A percentile compares a stretch with the other conserved stretches of the same genome.
Conservation (phyloP, 1,140 invertebrate species). For the Papilio xuthus region DNA sequence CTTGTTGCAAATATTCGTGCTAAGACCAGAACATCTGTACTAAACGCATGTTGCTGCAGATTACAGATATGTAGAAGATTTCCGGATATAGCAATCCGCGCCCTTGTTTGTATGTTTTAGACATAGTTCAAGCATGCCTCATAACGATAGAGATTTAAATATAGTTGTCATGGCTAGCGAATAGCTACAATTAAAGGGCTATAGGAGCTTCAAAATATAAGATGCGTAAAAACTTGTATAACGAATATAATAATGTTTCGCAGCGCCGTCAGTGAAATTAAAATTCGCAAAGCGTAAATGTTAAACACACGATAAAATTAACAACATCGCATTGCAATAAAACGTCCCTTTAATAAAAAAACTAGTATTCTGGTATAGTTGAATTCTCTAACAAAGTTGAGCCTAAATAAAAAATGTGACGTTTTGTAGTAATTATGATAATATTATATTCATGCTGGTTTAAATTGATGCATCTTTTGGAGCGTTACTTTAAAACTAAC, state of each 20-base stretch:
- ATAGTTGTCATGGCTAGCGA: too few relatives aligned
- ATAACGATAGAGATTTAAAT: too few relatives aligned
- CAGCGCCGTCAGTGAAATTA: not conserved
- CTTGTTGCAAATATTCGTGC: too few relatives aligned
- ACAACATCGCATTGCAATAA: conserved; percentile 6
- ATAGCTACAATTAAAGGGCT: too few relatives aligned
- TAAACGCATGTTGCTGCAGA: not conserved
- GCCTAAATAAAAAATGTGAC: not conserved
- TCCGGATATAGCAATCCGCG: too few relatives aligned
- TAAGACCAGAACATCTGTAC: not conserved
- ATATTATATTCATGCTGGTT: too few relatives aligned
- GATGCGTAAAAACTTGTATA: too few relatives aligned
- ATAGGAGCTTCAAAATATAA: too few relatives aligned
- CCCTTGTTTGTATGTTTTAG: too few relatives aligned
- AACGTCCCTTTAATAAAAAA: not conserved
- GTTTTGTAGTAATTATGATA: not conserved
- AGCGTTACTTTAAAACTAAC: not conserved
- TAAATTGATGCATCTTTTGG: not conserved
- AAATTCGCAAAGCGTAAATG: conserved; percentile 5
- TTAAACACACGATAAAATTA: not conserved
- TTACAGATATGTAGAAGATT: not conserved
- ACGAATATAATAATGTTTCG: not conserved
- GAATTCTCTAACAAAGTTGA: not conserved
- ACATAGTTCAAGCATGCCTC: too few relatives aligned
- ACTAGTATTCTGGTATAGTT: not conserved